Base-by-base conservation (phyloP, 2,113 vertebrate genomes). In the Anthoscopus minutus region DNA sequence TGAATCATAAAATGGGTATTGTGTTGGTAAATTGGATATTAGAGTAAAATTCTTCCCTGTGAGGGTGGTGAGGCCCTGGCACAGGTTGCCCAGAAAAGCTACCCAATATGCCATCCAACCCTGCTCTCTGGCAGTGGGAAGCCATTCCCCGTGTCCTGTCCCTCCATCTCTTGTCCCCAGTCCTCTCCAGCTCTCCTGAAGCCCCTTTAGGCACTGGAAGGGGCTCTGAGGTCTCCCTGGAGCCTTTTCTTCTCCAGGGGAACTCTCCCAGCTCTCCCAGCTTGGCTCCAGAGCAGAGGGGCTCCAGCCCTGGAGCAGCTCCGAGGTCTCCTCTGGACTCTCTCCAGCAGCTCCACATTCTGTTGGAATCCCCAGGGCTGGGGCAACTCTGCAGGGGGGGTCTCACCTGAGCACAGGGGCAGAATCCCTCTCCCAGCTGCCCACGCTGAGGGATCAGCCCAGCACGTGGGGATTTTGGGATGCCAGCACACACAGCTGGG, bases 31-130 rank as follows among this genome's bases (percentile, higher is more conserved):
- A 62, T 30, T 6, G 23, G 23, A 8, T 44, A 33, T 3, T 30
- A 13, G 13, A 35, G 35, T 42, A 50, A 35, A 86, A 60, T 37
- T 51, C 44, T 42, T 66, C 37, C 9, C 62, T 35, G 11, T 35
- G 35, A 16, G 25, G 17, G 10, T 31, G 44, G 30, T 76, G 44
- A 66, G 31, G 61, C 7, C 13, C 20, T 56, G 61, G 35, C 24
- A 65, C 12, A 40, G 38, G 22, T 6, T 53, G 21, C 16, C 17
- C 4, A 31, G 42, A n/a, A 10, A 50, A 50, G 16, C 20, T 65
- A 65, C 24, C 4, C 30, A 30, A 5, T 40, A 20, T 7, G 13
- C 50, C 35, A 48, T 5, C 30, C 0, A 16, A 1, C 7, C 13
- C 30, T n/a, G 11, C 50, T 18, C 40, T 56, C 5, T 65, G 50